phyloP scores from a whole-genome alignment of 2,797 vertebrate species.

The Enteromius paludinosus region DNA sequence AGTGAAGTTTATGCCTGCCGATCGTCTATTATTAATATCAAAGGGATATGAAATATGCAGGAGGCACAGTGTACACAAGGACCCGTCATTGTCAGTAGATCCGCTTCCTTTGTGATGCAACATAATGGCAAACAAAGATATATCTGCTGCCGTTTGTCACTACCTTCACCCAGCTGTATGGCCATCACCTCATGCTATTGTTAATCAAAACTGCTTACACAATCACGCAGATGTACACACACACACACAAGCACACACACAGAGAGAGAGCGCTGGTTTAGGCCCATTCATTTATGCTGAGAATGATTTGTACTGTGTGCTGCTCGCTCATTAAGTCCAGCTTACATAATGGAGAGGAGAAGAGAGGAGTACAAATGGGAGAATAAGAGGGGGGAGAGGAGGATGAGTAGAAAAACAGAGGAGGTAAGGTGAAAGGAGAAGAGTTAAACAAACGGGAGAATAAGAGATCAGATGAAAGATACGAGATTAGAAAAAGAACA shows the following conservation, averaged over 20 bases:
- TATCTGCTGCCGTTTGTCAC: conserved; percentile 44
- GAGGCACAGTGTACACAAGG: conserved; percentile 31
- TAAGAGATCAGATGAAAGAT: background rate
- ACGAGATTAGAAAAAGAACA: background rate
- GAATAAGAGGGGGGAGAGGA: background rate
- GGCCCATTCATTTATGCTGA: conserved; percentile 44
- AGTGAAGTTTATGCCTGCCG: conserved; percentile 43
- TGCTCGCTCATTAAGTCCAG: conserved; percentile 47
- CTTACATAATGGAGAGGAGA: conserved; percentile 38
- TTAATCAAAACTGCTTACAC: conserved; percentile 49
- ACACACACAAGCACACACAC: background rate
- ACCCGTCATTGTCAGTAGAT: conserved; percentile 44
- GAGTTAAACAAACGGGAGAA: background rate
- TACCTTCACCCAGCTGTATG: conserved; percentile 48
- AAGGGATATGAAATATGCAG: conserved; percentile 58
- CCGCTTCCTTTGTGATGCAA: conserved; percentile 47
- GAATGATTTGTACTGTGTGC: conserved; percentile 34
- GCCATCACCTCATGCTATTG: conserved; percentile 41
- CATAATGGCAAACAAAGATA: conserved; percentile 57
- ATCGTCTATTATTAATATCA: conserved; percentile 60
- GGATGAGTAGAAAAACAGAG: background rate
- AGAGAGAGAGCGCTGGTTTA: background rate
- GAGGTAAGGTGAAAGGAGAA: background rate
- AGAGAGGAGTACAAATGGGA: background rate
- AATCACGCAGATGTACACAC: conserved; percentile 33